Evolutionary conservation across 2,888 invertebrate species (phyloP).

Genomic region (Agrochola lychnidis): DNA sequence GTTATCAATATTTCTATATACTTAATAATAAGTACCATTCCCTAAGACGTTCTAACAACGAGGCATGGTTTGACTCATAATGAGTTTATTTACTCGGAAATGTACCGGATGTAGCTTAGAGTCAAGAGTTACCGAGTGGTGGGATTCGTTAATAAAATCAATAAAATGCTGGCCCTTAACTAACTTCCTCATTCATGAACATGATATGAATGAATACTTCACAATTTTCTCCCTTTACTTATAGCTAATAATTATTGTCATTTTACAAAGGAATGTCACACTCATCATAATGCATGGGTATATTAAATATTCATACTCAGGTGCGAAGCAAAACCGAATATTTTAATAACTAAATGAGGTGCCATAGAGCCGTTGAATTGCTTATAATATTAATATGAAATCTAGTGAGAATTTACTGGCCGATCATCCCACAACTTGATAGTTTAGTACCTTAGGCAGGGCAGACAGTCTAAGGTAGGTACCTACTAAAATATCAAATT

Average conservation of each 20-base stretch:
- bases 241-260: slow-evolving; percentile 5
- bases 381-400: slow-evolving; percentile 9
- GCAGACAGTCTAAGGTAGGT: not conserved
- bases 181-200: slow-evolving; percentile 1
- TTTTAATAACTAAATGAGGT: slow-evolving; percentile 42
- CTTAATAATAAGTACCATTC: slow-evolving; percentile 39
- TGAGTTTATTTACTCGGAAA: slow-evolving; percentile 47
- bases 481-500: slow-evolving; percentile 1
- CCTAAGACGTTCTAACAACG: slow-evolving; percentile 38
- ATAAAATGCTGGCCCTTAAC: slow-evolving; percentile 10
- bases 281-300: slow-evolving; percentile 10
- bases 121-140: slow-evolving; percentile 22
- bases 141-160: slow-evolving; percentile 10
- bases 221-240: not conserved
- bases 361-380: slow-evolving; percentile 17
- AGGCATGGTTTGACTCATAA: slow-evolving; percentile 52
- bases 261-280: slow-evolving; percentile 1
- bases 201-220: slow-evolving; percentile 1
- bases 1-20: slow-evolving; percentile 55
- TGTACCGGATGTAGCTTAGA: slow-evolving; percentile 44
- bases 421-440: not conserved
- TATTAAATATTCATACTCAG: slow-evolving; percentile 26
- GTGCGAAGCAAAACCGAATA: slow-evolving; percentile 40
- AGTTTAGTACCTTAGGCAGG: not conserved
- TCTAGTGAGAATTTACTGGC: slow-evolving; percentile 10